Base-by-base conservation (phyloP, 92 coral and sea anemone genomes). In the Blastomussa wellsi region DNA sequence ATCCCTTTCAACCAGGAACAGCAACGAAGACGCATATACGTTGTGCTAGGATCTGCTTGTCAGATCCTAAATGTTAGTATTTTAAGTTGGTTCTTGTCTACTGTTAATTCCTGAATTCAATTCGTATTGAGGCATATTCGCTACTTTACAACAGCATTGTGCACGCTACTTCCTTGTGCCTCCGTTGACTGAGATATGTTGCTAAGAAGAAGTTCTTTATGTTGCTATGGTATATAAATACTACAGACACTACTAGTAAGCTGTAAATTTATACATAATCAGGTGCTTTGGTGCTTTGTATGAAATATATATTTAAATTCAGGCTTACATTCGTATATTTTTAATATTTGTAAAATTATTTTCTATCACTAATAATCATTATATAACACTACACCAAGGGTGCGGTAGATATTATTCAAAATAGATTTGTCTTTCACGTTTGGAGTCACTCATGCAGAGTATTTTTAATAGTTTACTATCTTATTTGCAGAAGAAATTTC, bases 21-120 rank as follows among this genome's bases (percentile, higher is more conserved):
- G 10, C 68, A 26, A 62, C 31, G 68, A 62, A 8, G 68, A 26
- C 66, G 31, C 31, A 0, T 11, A 10, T 2, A n/a, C 0, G 7
- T 28, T 10, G 68, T 62, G 31, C 31, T 1, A 57, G 82, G 72
- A 35, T 78, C 82, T 60, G 42, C 42, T 64, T 31, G 59, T 32
- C 74, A 26, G 83, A 16, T 79, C 71, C 80, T 35, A 33, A 55
- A 77, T 22, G 66, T 77, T 55, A 78, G 82, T 55, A 78, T 33
- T 22, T 22, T 9, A 4, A 8, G 1, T 16, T 13, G 8, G 2
- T 5, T 52, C 52, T 42, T 79, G 60, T 35, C 16, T 42, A 31
- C 9, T 44, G 47, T 62, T 26, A 28, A 28, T 2, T 24, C 10
- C 11, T 62, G 68, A 3, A 62, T 28, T 62, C 33, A 13, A 26